Evolutionary conservation across 1,140 invertebrate species (phyloP), one percentile per base, ranked within the genome.

Genomic region (Apis mellifera): DNA sequence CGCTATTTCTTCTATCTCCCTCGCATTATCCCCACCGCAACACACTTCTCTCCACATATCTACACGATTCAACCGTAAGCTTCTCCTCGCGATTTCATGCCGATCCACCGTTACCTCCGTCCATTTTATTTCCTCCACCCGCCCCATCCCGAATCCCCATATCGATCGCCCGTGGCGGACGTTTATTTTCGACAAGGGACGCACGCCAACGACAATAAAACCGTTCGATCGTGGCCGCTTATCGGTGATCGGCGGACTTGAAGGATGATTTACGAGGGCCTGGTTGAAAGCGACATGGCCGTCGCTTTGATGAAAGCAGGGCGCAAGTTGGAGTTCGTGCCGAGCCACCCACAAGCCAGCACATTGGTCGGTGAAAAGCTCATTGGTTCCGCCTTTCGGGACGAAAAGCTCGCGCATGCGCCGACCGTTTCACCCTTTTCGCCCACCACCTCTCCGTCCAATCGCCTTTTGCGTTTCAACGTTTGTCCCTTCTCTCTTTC

Each of bases 371-470:
- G 32, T 62, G 83, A 80, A 85, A 89, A 89, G 87, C 85, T 84
- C 19, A 57, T 15, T 48, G 64, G 84, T 52, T 79, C 87, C 87
- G 87, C 88, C 87, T 89, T 89, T 83, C 78, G 78, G 32, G 32
- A n/a, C 23, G 77, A 83, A 89, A 89, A 89, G 83, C 86, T 86
- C 77, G 71, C 42, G 80, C 89, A 88, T 90, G 89, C 89, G 89
- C 87, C 13, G 13, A 8, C 19, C 42, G 7, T 21, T 57, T 8
- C 50, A 50, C 32, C 48, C 23, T 57, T 60, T 48, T 66, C 54
- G 60, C 9, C 26, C 21, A 52, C 23, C 73, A 78, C 9, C 21
- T 69, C 17, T 50, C 42, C 62, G 15, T n/a, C 12, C 81, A 66
- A 83, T 83, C 83, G 82, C 66, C 60, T 26, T 21, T 64, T 21